Evolutionary conservation across 2,888 invertebrate species (phyloP).

Genomic region (Metopia argyrocephala): DNA sequence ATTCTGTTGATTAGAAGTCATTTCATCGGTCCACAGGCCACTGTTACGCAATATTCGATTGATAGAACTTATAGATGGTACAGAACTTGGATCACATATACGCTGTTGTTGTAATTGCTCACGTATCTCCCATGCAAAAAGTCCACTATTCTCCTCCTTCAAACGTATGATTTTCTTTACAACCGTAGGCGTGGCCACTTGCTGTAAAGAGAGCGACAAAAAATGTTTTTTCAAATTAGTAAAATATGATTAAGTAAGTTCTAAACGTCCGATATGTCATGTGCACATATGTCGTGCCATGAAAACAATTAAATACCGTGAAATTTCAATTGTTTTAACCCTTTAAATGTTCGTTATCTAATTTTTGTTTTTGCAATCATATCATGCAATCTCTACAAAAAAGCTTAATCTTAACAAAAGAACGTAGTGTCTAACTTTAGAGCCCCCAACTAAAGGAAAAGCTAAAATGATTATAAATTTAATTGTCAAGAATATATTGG

Average conservation of each 20-base stretch:
- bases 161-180: constrained; percentile 95
- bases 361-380: constrained; percentile 27
- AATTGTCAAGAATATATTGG: too few relatives aligned
- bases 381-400: constrained; percentile 40
- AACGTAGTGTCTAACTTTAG: too few relatives aligned
- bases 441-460: too few relatives aligned
- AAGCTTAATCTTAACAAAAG: neutral
- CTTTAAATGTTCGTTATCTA: neutral
- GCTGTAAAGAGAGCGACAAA: constrained; percentile 81
- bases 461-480: too few relatives aligned
- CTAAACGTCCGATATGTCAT: constrained; percentile 45
- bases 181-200: constrained; percentile 97
- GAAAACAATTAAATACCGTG: constrained; percentile 74
- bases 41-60: constrained; percentile 94
- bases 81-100: constrained; percentile 93
- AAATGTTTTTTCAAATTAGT: neutral
- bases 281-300: constrained; percentile 32
- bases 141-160: constrained; percentile 96
- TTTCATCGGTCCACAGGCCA: constrained; percentile 87
- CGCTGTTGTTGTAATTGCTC: constrained; percentile 93
- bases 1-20: constrained; percentile 77
- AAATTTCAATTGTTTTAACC: constrained; percentile 71
- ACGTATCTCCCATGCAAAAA: constrained; percentile 98
- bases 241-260: neutral
- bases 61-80: constrained; percentile 96